A percentile compares a stretch with the other conserved stretches of the same genome.
Conservation (phyloP, 2,888 invertebrate genomes). For the Morpho achilles region DNA sequence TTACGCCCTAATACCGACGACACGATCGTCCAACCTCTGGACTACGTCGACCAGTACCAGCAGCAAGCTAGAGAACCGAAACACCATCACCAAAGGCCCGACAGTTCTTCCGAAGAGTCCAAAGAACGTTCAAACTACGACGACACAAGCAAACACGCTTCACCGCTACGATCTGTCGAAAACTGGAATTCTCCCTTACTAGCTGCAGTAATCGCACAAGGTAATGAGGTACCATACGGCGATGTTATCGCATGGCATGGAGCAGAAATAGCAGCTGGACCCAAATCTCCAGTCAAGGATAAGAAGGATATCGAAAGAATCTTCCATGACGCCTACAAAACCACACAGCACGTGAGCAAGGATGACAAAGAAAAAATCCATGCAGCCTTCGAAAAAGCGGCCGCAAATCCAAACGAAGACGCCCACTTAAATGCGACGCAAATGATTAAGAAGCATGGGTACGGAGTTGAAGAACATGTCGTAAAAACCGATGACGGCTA, state of each 20-base stretch:
- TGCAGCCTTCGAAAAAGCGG: constrained; percentile 36
- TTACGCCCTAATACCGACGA: constrained; percentile 35
- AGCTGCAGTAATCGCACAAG: constrained; percentile 33
- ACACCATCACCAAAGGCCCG: constrained; percentile 32
- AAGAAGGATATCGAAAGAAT: constrained; percentile 51
- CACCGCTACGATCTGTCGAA: constrained; percentile 23
- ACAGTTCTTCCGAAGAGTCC: constrained; percentile 32
- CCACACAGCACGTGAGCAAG: constrained; percentile 47
- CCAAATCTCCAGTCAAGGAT: constrained; percentile 34
- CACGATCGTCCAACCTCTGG: constrained; percentile 40
- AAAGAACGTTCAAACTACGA: constrained; percentile 28
- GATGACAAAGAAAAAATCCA: constrained; percentile 52
- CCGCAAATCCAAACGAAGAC: constrained; percentile 39
- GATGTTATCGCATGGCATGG: constrained; percentile 47
- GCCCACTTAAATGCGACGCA: constrained; percentile 48
- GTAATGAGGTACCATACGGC: constrained; percentile 34
- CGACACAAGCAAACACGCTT: constrained; percentile 27
- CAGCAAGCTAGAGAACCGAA: constrained; percentile 23
- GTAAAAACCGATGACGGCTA: constrained; percentile 68
- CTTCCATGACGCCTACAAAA: constrained; percentile 51
- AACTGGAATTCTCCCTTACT: constrained; percentile 38
- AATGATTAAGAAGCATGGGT: constrained; percentile 53
- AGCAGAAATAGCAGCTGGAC: constrained; percentile 40
- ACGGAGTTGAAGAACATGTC: constrained; percentile 56
- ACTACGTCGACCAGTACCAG: constrained; percentile 38